These are phyloP conservation scores for Epinephelus awoara DNA, from an alignment of 2,797 vertebrate genomes.

Conservation along the genomic window DNA sequence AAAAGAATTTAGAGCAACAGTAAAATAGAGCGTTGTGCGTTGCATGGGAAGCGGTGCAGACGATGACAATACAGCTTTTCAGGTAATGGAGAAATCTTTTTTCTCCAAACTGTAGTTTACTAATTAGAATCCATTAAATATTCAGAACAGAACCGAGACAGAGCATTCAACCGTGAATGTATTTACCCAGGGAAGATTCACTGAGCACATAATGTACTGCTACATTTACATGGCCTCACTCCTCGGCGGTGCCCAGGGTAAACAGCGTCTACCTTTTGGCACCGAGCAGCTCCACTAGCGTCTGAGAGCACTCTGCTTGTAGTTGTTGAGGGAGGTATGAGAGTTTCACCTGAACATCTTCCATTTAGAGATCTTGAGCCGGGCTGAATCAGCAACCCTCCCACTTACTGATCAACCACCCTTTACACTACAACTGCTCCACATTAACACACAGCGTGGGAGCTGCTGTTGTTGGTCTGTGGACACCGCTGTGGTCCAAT, in stretches of 20 bases:
- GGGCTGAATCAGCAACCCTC: conserved; percentile 45
- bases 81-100: conserved; percentile 23
- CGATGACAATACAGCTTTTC: conserved; percentile 18
- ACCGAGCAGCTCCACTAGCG: conserved; percentile 11
- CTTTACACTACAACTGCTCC: conserved; percentile 43
- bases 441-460: conserved; percentile 38
- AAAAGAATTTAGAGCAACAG: conserved; percentile 45
- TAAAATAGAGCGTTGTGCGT: conserved; percentile 5
- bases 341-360: conserved; percentile 37
- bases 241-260: conserved; percentile 20
- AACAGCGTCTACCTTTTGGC: conserved; percentile 37
- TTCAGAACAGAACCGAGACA: conserved; percentile 42
- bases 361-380: conserved; percentile 17
- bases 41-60: background rate
- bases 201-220: conserved; percentile 49
- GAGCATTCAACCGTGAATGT: conserved; percentile 42
- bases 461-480: conserved; percentile 37
- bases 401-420: conserved; percentile 18
- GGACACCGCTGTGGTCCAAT: conserved; percentile 32
- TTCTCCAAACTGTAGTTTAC: conserved; percentile 18
- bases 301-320: conserved; percentile 25
- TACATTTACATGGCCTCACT: conserved; percentile 45
- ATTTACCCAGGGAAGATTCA: conserved; percentile 57
- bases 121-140: conserved; percentile 58
- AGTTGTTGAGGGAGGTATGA: conserved; percentile 16